Conservation (phyloP, 92 coral and sea anemone species). For the Epizoanthus scotinus region DNA sequence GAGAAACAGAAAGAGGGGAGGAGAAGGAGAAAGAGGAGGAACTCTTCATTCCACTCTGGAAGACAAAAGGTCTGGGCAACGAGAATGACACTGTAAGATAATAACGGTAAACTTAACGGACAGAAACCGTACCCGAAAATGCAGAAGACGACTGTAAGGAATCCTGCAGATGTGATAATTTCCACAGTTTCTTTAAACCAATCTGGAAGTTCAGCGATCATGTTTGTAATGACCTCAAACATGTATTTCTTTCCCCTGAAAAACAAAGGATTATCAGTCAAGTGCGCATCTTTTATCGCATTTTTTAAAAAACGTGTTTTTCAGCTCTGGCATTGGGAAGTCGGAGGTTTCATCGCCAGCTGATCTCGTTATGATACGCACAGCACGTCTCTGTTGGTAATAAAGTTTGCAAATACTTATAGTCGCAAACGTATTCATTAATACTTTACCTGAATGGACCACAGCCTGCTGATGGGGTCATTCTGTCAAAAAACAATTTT, state of each 20-base stretch:
- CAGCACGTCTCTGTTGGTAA: too few relatives aligned
- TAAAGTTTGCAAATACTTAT: neutral
- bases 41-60: too few relatives aligned
- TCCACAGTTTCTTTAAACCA: conserved; percentile 58
- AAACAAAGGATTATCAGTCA: neutral
- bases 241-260: conserved; percentile 58
- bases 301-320: too few relatives aligned
- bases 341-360: too few relatives aligned
- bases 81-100: neutral
- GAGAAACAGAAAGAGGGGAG: too few relatives aligned
- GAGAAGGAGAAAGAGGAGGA: too few relatives aligned
- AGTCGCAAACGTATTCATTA: conserved; percentile 16
- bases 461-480: conserved; percentile 69
- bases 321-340: too few relatives aligned
- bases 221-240: conserved; percentile 68
- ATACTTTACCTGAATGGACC: conserved; percentile 88
- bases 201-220: conserved; percentile 54
- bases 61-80: too few relatives aligned
- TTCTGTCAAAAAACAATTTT: conserved; percentile 48
- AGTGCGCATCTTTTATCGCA: too few relatives aligned
- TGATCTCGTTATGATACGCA: too few relatives aligned
- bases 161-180: conserved; percentile 80
- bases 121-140: conserved; percentile 77
- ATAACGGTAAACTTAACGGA: neutral
- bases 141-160: conserved; percentile 82